Percentiles rank a stretch among this genome's conserved stretches.
These are phyloP conservation scores for Neofelis nebulosa DNA, from an alignment of 2,113 vertebrate species.

Conservation along the genomic window DNA sequence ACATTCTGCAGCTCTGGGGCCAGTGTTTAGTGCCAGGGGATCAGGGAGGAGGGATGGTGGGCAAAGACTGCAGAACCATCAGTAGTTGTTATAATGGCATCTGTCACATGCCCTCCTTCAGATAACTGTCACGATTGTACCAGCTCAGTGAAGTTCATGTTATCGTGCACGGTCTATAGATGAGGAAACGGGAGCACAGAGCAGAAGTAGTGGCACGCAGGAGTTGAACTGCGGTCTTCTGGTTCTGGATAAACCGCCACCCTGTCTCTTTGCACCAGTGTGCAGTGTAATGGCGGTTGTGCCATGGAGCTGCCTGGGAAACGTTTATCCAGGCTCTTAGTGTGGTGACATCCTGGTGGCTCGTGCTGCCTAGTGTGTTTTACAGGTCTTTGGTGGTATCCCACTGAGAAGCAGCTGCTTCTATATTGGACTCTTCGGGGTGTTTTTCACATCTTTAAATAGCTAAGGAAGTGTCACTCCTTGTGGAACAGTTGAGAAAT, in stretches of 20 bases:
- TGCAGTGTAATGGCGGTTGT: not conserved
- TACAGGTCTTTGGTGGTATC: fast-evolving
- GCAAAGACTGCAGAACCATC: not conserved
- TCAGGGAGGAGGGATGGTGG: not conserved
- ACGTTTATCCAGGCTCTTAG: too few species aligned
- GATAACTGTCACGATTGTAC: not conserved
- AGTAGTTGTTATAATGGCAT: fast-evolving
- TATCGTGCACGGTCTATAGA: not conserved
- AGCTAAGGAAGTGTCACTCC: not conserved
- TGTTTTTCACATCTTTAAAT: not conserved
- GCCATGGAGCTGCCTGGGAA: fast-evolving
- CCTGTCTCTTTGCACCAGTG: not conserved
- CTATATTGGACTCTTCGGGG: not conserved
- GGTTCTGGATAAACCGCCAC: not conserved
- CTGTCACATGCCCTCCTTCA: not conserved
- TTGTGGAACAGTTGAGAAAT: not conserved
- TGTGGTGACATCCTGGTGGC: not conserved
- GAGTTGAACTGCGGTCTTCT: not conserved
- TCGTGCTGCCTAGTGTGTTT: not conserved
- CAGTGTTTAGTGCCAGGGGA: not conserved
- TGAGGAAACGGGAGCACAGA: too few species aligned
- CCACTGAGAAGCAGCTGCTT: not conserved
- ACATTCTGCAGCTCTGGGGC: not conserved
- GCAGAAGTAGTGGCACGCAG: not conserved
- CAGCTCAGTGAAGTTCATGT: not conserved